Base-by-base conservation (phyloP, 1,140 invertebrate genomes). In the Plutomurus gul region DNA sequence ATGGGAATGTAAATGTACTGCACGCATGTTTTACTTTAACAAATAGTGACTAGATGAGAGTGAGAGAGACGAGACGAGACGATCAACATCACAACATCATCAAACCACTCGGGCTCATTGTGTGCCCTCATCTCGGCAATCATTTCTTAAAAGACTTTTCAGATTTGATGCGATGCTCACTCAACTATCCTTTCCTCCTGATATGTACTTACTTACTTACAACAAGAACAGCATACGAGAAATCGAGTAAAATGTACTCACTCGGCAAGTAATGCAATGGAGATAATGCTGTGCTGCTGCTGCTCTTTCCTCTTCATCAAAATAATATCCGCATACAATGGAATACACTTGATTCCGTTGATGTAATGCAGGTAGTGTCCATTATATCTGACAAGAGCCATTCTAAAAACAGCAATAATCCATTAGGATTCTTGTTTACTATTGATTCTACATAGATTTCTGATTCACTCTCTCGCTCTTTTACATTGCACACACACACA, bases 401-500 rank as follows among this genome's bases (percentile, higher is more conserved):
- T 75, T 76, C 51, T 70, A 65, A 65, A 70, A 65, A 76, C 75
- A 76, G 51, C 51, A 76, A 70, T 76, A 70, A 65, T 76, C 75
- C 75, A 76, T 76, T 76, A 76, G 56, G 37, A 65, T 30, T 70
- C 36, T 22, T 76, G 36, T 60, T 76, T 40, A 60, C 49, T 70
- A 76, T 76, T 76, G 75, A 76, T 76, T 60, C 36, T 39, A 65
- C 51, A 76, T 76, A 75, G 46, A 46, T 56, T 75, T 76, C 47
- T 70, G 20, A 70, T 76, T 39, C 27, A 20, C 49, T 70, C 40
- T 22, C 49, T 36, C 20, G 36, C 18, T 75, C 74, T 56, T 25
- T 27, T 56, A 56, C 22, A 13, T n/a, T n/a, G n/a, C n/a, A n/a
- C n/a, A n/a, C n/a, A n/a, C n/a, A n/a, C n/a, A n/a, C n/a, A n/a